Evolutionary conservation across 2,888 invertebrate genomes (phyloP), one percentile per base, ranked within the genome.

Genomic region (Epinotia ramella): DNA sequence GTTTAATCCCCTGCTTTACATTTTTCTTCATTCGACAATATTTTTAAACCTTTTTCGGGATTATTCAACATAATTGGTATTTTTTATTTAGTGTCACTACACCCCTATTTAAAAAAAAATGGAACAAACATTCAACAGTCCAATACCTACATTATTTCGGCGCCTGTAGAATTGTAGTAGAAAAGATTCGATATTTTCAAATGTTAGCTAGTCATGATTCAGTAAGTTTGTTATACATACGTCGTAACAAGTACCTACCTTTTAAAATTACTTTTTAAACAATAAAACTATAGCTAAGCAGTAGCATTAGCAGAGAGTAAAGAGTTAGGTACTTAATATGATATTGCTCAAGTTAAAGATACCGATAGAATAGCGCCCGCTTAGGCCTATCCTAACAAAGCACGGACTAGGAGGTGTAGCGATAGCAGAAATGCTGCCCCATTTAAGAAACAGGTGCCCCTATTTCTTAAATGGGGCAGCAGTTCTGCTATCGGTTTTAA

Each of bases 121-220:
- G 16, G 49, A 16, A 16, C 5, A 16, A 4, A 53, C 13, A n/a
- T 53, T 13, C 13, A 16, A 53, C 53, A 53, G n/a, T 53, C n/a
- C 53, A n/a, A 53, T 53, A n/a, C 53, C 2, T 53, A 49, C 4
- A 49, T 49, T 13, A 49, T 5, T 16, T 16, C 4, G 4, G 16
- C 49, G 16, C 49, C 53, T 53, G 53, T 53, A 53, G 53, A 53
- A 53, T 40, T 53, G n/a, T 53, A 7, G n/a, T 7, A n/a, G 2
- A n/a, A 2, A 18, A 28, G n/a, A 24, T 46, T 64, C 1, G 13
- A 63, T 68, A 59, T 57, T 28, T 69, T 69, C 18, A 20, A 44
- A 57, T 65, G 46, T 59, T 49, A 44, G 46, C 78, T 78, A 78
- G 78, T 78, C 78, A 78, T 68, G 62, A 60, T 75, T 64, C 59